These are phyloP conservation scores for Toxostoma redivivum DNA, from an alignment of 2,113 vertebrate species.

Conservation along the genomic window DNA sequence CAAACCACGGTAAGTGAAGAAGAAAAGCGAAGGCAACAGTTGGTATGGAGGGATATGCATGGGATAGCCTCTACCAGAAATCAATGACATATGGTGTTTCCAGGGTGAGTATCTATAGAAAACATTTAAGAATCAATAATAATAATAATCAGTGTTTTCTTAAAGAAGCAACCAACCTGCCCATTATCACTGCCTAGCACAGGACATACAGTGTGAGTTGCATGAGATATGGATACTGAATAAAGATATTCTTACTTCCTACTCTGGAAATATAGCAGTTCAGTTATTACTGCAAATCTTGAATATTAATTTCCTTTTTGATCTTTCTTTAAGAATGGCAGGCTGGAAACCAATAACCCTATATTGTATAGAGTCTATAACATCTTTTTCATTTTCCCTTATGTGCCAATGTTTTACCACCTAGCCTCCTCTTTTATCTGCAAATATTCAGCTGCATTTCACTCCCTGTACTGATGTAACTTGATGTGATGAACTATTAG, in stretches of 20 bases:
- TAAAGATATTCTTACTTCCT: background rate
- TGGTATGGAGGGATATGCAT: background rate
- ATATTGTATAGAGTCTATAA: background rate
- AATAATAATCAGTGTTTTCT: background rate
- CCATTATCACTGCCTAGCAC: background rate
- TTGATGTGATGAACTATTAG: background rate
- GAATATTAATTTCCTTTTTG: background rate
- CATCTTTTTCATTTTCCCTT: background rate
- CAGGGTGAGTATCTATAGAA: background rate
- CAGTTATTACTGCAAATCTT: background rate
- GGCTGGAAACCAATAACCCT: background rate
- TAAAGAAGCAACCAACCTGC: background rate
- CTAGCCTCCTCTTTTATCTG: background rate
- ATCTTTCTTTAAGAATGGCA: background rate
- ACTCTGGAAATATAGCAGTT: background rate
- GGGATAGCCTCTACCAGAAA: background rate
- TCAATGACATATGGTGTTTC: background rate
- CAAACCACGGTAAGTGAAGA: background rate
- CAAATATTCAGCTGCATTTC: background rate
- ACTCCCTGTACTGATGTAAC: background rate
- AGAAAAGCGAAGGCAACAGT: background rate
- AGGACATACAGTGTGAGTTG: accelerated
- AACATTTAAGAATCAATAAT: background rate
- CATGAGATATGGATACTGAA: background rate
- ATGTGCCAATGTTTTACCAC: background rate